Percentiles rank a stretch among this genome's conserved stretches.
Conservation (phyloP, 1,140 invertebrate genomes). For the Cyclargus thomasi region DNA sequence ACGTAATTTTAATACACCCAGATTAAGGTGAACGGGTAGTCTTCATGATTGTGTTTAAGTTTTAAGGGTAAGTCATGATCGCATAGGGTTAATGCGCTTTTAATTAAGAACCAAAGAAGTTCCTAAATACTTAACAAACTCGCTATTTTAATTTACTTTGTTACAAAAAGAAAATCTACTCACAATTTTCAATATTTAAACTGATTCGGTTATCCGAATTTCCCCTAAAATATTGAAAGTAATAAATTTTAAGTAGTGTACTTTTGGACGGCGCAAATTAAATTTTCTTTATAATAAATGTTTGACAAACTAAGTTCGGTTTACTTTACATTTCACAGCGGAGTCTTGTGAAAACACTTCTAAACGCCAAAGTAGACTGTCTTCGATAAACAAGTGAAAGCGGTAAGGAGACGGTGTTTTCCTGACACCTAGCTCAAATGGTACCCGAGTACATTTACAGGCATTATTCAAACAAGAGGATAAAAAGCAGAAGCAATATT, state of each 20-base stretch:
- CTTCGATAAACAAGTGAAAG: constrained; percentile 68
- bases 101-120: no score
- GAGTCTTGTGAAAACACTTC: constrained; percentile 61
- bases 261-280: neutral
- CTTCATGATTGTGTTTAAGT: neutral
- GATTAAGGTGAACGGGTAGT: neutral
- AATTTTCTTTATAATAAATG: constrained; percentile 25
- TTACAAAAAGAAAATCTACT: neutral
- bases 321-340: constrained; percentile 65
- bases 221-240: neutral
- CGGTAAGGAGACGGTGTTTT: constrained; percentile 59
- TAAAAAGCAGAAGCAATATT: constrained; percentile 73
- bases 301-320: constrained; percentile 44
- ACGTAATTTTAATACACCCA: neutral
- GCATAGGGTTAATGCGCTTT: no score
- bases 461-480: constrained; percentile 73
- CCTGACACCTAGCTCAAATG: constrained; percentile 68
- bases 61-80: neutral
- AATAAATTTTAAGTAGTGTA: constrained; percentile 8
- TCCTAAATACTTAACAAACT: no score
- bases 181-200: neutral
- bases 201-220: neutral
- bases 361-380: constrained; percentile 56
- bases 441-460: constrained; percentile 64
- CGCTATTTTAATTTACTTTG: neutral